These are phyloP conservation scores for Pseudeuparius sepicola DNA, from an alignment of 2,888 invertebrate genomes.

Conservation along the genomic window DNA sequence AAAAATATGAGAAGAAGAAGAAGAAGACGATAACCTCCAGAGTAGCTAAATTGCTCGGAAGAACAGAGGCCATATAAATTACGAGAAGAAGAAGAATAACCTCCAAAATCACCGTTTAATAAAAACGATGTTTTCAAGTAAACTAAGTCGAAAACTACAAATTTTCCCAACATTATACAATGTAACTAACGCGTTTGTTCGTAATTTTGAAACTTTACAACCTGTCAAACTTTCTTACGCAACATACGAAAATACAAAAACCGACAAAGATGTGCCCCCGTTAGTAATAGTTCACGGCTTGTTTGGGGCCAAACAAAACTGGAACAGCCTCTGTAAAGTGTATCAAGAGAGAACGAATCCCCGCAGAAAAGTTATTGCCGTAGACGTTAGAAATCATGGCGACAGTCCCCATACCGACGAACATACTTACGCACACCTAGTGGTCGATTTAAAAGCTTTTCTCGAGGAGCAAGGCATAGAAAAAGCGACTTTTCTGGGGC, in stretches of 20 bases:
- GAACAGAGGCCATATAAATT: too few relatives aligned
- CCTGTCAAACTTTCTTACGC: constrained; percentile 58
- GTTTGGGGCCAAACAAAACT: constrained; percentile 79
- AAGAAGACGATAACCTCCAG: too few relatives aligned
- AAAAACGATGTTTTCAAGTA: too few relatives aligned
- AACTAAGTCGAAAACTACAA: too few relatives aligned
- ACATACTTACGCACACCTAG: constrained; percentile 66
- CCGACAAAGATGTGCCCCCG: constrained; percentile 42
- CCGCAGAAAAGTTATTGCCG: constrained; percentile 59
- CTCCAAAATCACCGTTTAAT: too few relatives aligned
- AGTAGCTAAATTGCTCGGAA: too few relatives aligned
- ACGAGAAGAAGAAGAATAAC: too few relatives aligned
- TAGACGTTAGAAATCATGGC: constrained; percentile 93
- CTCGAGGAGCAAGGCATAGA: constrained; percentile 52
- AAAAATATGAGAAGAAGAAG: too few relatives aligned
- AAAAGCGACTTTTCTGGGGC: constrained; percentile 68
- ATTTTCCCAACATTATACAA: too few relatives aligned
- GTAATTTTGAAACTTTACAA: constrained; percentile 22
- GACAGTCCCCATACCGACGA: constrained; percentile 73
- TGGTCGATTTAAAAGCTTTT: constrained; percentile 59
- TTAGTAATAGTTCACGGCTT: constrained; percentile 80
- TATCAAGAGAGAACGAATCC: constrained; percentile 50
- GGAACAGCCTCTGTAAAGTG: constrained; percentile 66
- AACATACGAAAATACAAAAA: constrained; percentile 46
- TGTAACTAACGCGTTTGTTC: too few relatives aligned